These are phyloP conservation scores for Hepsetus odoe DNA, from an alignment of 2,113 vertebrate genomes.

Conservation along the genomic window DNA sequence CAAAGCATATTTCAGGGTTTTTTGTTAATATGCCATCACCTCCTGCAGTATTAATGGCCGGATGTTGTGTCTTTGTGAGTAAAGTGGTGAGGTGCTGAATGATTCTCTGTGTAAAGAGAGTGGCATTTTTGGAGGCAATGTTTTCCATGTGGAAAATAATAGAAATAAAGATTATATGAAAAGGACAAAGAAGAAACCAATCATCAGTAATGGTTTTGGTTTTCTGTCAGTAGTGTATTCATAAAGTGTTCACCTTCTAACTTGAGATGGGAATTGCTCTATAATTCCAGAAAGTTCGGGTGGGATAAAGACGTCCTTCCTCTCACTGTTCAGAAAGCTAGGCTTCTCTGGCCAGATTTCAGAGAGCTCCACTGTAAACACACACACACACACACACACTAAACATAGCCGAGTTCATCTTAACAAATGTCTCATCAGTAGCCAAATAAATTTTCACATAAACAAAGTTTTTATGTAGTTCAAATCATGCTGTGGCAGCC, in stretches of 20 bases:
- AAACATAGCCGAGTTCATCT: background rate
- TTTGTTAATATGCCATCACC: conserved; percentile 16
- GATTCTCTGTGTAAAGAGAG: conserved; percentile 13
- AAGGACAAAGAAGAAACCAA: no score
- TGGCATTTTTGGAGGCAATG: background rate
- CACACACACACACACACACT: background rate
- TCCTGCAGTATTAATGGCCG: conserved; percentile 7
- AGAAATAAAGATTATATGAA: no score
- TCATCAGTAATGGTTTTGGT: background rate
- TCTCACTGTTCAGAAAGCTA: conserved; percentile 81
- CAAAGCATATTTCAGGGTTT: background rate
- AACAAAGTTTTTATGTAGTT: no score
- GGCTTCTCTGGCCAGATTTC: conserved; percentile 68
- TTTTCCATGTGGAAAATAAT: no score
- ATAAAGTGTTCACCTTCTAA: conserved; percentile 72
- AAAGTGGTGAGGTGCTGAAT: background rate
- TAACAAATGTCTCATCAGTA: background rate
- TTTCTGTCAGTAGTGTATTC: background rate
- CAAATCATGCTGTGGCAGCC: background rate
- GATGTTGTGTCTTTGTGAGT: conserved; percentile 24
- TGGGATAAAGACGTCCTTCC: conserved; percentile 76
- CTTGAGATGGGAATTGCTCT: conserved; percentile 65
- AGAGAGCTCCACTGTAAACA: conserved; percentile 79
- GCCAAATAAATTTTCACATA: background rate
- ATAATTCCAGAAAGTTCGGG: conserved; percentile 73